Evolutionary conservation across 2,113 vertebrate genomes (phyloP), one percentile per base, ranked within the genome.

Genomic region (Ranitomeya variabilis): DNA sequence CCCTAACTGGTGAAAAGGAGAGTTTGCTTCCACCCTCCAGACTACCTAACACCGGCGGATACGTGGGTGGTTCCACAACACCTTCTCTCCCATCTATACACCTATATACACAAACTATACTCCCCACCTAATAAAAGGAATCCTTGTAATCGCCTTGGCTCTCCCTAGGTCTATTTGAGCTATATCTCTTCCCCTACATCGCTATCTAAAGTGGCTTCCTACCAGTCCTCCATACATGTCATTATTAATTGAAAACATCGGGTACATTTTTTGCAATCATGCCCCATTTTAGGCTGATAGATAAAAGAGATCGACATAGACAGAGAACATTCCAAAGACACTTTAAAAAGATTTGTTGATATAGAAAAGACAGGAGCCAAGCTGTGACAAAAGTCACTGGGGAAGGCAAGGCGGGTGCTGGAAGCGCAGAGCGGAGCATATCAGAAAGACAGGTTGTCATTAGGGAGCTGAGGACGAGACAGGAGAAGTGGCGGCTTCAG

Each of bases 361-460:
- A 73, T 16, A 37, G 26, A 37, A 73, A 73, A 73, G 26, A 73
- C 69, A 73, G 69, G 8, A 73, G 26, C 69, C 69, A 37, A 74
- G 71, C 71, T 16, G 71, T 14, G 19, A 45, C 18, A 37, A 16
- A 45, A 74, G 31, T 16, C 71, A 31, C 69, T 4, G 71, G 71
- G 71, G 31, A 74, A 45, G 71, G 26, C 71, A 9, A 45, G 31
- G 21, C 31, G 11, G 71, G 31, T 74, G 71, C 71, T 16, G 31
- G 1, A 15, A 74, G 37, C 26, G 7, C 71, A 74, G 71, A 74
- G 19, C 71, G 1, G 45, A 45, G 71, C 71, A 18, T 9, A 9
- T 45, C 71, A 74, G 14, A 45, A 19, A 45, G 71, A 74, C 71
- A 74, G 71, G 71, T 74, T 74, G 71, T 74, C 71, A 74, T 74